Conservation (phyloP, 2,888 invertebrate species). For the Thera obeliscata region DNA sequence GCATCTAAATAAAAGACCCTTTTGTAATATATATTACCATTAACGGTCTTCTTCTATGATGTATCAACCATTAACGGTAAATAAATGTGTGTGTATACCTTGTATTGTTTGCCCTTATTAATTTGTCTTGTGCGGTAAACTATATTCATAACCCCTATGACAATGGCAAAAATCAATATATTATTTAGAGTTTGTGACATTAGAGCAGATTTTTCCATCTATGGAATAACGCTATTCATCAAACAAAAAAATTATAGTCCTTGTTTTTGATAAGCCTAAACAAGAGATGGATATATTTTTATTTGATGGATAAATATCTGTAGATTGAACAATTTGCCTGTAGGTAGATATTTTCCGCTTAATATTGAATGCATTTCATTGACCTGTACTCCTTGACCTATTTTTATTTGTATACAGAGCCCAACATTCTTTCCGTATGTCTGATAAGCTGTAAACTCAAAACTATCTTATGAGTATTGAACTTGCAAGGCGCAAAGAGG, state of each 20-base stretch:
- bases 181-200: not conserved
- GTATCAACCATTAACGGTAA: not conserved
- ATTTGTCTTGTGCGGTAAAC: not conserved
- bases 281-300: too few species aligned
- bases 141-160: slow-evolving; percentile 2
- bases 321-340: too few species aligned
- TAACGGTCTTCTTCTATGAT: not conserved
- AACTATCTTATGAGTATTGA: slow-evolving; percentile 1
- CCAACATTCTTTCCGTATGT: not conserved
- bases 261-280: too few species aligned
- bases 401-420: not conserved
- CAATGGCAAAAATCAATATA: not conserved
- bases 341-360: not conserved
- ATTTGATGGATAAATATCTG: too few species aligned
- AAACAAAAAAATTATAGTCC: too few species aligned
- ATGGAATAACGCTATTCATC: too few species aligned
- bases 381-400: slow-evolving; percentile 3
- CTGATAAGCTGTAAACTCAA: not conserved
- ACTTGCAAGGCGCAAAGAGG: not conserved
- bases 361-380: slow-evolving; percentile 1
- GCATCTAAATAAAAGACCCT: not conserved
- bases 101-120: not conserved
- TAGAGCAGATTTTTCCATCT: too few species aligned
- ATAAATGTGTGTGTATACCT: not conserved
- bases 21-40: not conserved